These are phyloP conservation scores for Cremastinae sp. DNA, from an alignment of 2,888 invertebrate genomes.

Conservation along the genomic window DNA sequence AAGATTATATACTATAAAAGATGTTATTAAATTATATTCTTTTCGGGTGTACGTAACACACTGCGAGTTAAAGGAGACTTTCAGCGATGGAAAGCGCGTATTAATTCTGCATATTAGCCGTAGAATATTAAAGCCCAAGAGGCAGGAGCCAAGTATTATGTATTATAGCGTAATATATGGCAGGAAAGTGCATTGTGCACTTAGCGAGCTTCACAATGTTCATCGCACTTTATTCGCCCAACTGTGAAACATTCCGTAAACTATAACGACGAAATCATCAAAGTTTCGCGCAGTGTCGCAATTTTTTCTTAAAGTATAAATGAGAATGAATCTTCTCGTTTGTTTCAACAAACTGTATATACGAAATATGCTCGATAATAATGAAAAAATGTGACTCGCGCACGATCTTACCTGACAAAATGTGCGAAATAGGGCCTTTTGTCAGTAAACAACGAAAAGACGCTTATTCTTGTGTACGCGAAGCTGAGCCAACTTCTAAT, in stretches of 20 bases:
- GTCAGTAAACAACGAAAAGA: neutral
- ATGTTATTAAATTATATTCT: too few relatives aligned
- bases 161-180: slow-evolving; percentile 13
- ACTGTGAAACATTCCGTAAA: too few relatives aligned
- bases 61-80: slow-evolving; percentile 9
- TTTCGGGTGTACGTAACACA: slow-evolving; percentile 18
- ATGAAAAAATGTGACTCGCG: slow-evolving; percentile 4
- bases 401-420: neutral
- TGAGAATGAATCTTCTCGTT: neutral
- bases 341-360: too few relatives aligned
- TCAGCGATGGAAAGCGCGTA: neutral
- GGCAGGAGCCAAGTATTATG: slow-evolving; percentile 11
- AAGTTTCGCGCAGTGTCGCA: slow-evolving; percentile 41
- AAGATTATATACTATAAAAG: too few relatives aligned
- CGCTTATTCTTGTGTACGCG: neutral
- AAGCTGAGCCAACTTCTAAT: slow-evolving; percentile 68
- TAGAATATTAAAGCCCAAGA: neutral
- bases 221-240: slow-evolving; percentile 38
- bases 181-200: slow-evolving; percentile 22
- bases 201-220: slow-evolving; percentile 28
- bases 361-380: slow-evolving; percentile 8
- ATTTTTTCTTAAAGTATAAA: neutral
- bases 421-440: neutral
- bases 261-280: slow-evolving; percentile 44
- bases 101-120: neutral